Evolutionary conservation across 2,888 invertebrate genomes (phyloP).

Genomic region (Phalera bucephala): DNA sequence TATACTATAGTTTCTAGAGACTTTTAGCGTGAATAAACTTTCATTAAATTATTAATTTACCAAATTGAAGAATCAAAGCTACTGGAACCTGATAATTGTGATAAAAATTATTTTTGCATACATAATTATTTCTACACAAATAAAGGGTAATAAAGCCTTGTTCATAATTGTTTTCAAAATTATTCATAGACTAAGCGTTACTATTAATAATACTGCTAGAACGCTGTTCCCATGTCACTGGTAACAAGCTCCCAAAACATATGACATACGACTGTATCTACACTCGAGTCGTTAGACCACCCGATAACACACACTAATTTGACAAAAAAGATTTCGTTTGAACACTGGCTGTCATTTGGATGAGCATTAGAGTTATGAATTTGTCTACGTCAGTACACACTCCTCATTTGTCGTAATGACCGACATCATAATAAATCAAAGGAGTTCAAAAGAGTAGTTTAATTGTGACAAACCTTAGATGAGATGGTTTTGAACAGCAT

Average conservation of each 20-base stretch:
- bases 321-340: slow-evolving; percentile 44
- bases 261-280: slow-evolving; percentile 37
- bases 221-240: slow-evolving; percentile 12
- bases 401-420: slow-evolving; percentile 49
- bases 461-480: slow-evolving; percentile 46
- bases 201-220: slow-evolving; percentile 19
- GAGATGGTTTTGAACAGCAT: slow-evolving; percentile 36
- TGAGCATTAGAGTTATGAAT: slow-evolving; percentile 44
- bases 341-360: slow-evolving; percentile 34
- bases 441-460: slow-evolving; percentile 46
- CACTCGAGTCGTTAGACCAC: slow-evolving; percentile 39
- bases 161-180: no score
- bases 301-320: slow-evolving; percentile 52
- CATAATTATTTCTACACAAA: no score
- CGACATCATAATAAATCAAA: slow-evolving; percentile 44
- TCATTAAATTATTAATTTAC: no score
- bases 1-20: no score
- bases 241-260: slow-evolving; percentile 30
- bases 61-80: no score
- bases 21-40: no score
- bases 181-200: no score
- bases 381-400: slow-evolving; percentile 48
- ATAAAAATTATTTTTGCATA: no score
- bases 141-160: no score
- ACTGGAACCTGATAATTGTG: no score